Base-by-base conservation (phyloP, 2,797 vertebrate genomes). In the Sebastes oblongus region DNA sequence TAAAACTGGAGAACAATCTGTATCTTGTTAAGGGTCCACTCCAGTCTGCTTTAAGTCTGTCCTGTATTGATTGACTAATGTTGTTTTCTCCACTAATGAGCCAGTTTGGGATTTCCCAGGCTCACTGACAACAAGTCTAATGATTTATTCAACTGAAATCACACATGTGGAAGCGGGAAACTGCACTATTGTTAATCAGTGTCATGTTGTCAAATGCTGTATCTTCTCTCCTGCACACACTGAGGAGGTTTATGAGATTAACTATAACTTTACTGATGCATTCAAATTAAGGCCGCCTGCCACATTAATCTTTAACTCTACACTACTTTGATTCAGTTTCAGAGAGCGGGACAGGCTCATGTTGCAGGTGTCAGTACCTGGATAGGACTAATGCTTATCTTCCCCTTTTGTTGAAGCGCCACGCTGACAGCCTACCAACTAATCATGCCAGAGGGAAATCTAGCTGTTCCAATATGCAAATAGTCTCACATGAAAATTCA, bases 381-480 rank as follows among this genome's bases (percentile, higher is more conserved):
- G 71, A 78, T 32, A 39, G 73, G 27, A 71, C 66, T 55, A 39
- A 80, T 75, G 59, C 66, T 22, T 78, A 55, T 71, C 58, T 52
- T 74, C 64, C 78, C 54, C 75, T 55, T 85, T 75, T 83, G 73
- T 66, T 77, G 84, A 29, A 67, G 78, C 72, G 0, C 36, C 4
- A 24, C 61, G 11, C 69, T 66, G 75, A 82, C 81, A 84, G 70
- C 84, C 79, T 64, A 61, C 68, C 52, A 32, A 78, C 72, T 84
- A 75, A 89, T 86, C 85, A 84, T 55, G 81, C 82, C 88, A 71
- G 83, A 75, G 88, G 85, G 88, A 90, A 87, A 86, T 89, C 78
- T 76, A 25, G 67, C 68, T 56, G 56, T 62, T 84, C 54, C 77
- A 75, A 72, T 84, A 89, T 88, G 85, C 85, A 93, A 91, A 92